phyloP scores from a whole-genome alignment of 2,113 vertebrate genomes.

The Ctenomys sociabilis region DNA sequence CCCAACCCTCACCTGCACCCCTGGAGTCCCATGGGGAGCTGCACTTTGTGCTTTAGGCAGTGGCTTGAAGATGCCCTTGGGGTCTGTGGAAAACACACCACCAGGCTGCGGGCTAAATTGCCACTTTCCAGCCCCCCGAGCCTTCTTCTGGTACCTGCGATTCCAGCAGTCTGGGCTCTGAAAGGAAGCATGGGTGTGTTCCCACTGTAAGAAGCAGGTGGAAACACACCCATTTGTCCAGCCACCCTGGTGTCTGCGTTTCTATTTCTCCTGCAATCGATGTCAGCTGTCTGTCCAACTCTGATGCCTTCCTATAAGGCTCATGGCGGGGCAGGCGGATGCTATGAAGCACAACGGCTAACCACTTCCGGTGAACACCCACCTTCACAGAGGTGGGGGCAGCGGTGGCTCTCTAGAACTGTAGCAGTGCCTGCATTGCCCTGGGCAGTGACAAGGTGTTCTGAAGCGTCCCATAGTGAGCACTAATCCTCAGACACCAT shows the following conservation, averaged over 20 bases:
- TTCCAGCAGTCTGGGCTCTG: background rate
- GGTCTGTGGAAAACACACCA: background rate
- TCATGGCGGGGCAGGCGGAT: background rate
- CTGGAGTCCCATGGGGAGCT: background rate
- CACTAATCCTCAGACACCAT: background rate
- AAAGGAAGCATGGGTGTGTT: background rate
- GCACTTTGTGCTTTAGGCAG: background rate
- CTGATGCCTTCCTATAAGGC: background rate
- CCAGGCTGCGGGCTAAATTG: background rate
- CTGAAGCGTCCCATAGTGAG: background rate
- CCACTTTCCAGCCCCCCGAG: background rate
- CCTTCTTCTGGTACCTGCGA: background rate
- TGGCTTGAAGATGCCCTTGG: background rate
- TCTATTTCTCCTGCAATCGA: background rate
- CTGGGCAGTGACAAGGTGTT: accelerated
- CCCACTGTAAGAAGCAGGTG: background rate
- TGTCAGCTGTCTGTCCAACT: background rate
- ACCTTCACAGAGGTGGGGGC: accelerated
- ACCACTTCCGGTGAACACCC: background rate
- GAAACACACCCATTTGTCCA: background rate
- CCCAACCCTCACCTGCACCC: background rate
- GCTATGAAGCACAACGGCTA: background rate
- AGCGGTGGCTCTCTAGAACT: background rate
- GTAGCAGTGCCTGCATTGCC: background rate
- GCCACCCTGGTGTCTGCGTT: background rate